Percentiles rank a stretch among this genome's conserved stretches.
Conservation (phyloP, 2,888 invertebrate species). For the Miltochrista miniata region DNA sequence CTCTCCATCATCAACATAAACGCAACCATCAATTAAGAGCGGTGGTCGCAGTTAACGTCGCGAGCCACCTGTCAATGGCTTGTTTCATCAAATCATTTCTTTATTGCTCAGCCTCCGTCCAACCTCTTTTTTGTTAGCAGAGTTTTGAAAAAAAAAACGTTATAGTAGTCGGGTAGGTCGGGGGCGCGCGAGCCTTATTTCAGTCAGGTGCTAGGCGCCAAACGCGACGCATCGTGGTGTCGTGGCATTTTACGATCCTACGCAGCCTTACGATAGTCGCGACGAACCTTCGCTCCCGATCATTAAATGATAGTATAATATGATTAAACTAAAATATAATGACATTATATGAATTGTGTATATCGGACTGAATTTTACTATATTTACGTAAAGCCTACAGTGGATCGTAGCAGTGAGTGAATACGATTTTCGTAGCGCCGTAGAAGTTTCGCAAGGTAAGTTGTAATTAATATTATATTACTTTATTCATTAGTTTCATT, state of each 20-base stretch:
- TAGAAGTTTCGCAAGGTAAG: constrained; percentile 62
- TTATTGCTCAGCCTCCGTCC: constrained; percentile 75
- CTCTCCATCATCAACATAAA: constrained; percentile 59
- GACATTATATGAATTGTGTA: constrained; percentile 27
- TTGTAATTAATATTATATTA: constrained; percentile 2
- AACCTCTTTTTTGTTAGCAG: constrained; percentile 72
- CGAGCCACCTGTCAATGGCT: constrained; percentile 80
- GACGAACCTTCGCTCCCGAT: constrained; percentile 33
- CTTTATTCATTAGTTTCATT: too few species aligned
- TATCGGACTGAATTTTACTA: constrained; percentile 27
- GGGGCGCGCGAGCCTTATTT: constrained; percentile 75
- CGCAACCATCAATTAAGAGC: constrained; percentile 71
- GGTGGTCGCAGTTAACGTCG: constrained; percentile 67
- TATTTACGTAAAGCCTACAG: constrained; percentile 32
- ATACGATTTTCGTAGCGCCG: constrained; percentile 48
- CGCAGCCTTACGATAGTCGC: constrained; percentile 57
- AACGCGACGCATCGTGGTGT: constrained; percentile 64
- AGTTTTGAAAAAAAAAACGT: constrained; percentile 75
- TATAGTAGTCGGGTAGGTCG: constrained; percentile 79
- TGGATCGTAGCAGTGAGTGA: constrained; percentile 62
- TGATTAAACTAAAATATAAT: constrained; percentile 23
- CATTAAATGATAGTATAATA: constrained; percentile 17
- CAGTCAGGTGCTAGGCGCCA: constrained; percentile 81
- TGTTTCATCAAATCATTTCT: constrained; percentile 82
- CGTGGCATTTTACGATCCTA: constrained; percentile 44